A percentile compares a stretch with the other conserved stretches of the same genome.
Conservation (phyloP, 2,888 invertebrate species). For the Amiota mariae region DNA sequence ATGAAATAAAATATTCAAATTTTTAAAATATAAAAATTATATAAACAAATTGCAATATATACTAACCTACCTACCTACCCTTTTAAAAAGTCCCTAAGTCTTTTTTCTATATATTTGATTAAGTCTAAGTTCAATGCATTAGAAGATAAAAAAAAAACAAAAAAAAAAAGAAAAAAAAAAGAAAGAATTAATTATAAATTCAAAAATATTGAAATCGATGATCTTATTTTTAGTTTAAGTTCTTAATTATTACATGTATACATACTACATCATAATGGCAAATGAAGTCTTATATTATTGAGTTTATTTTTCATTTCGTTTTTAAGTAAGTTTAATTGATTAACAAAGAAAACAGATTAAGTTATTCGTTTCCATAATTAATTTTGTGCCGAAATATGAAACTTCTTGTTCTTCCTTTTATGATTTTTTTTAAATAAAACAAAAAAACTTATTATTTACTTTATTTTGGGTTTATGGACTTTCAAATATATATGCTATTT, state of each 20-base stretch:
- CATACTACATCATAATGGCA: no score
- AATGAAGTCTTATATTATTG: no score
- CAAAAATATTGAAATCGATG: constrained; percentile 38
- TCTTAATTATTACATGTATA: background rate
- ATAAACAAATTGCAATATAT: background rate
- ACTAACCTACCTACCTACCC: no score
- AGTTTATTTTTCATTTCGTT: constrained; percentile 14
- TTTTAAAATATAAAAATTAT: background rate
- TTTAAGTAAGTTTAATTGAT: background rate
- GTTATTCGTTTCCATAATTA: background rate
- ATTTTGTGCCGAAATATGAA: background rate
- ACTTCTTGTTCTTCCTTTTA: background rate
- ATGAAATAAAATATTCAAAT: background rate
- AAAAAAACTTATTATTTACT: background rate
- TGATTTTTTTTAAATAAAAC: background rate
- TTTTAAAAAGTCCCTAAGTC: background rate
- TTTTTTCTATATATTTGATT: background rate
- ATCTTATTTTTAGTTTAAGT: constrained; percentile 39
- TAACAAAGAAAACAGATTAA: background rate
- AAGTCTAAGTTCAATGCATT: background rate
- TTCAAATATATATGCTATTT: background rate
- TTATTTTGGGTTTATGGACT: background rate
- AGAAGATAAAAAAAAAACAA: constrained; percentile 7
- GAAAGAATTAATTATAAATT: background rate
- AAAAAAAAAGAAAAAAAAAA: background rate